Conservation (phyloP, 2,113 vertebrate genomes). For the Ochotona curzoniae region DNA sequence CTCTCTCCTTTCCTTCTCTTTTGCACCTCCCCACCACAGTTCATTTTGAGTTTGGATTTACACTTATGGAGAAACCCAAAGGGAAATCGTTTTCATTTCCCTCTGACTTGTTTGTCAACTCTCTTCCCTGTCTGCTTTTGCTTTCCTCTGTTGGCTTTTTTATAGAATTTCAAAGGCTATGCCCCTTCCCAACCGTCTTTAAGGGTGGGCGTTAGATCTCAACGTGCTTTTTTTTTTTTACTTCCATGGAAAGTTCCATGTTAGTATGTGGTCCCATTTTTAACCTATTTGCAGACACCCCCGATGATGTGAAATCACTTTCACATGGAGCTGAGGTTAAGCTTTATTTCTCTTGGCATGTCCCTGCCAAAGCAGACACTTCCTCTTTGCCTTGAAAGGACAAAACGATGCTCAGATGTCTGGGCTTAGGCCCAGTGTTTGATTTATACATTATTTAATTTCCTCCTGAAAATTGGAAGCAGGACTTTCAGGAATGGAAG, state of each 20-base stretch:
- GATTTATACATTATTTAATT: constrained; percentile 96
- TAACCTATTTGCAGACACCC: constrained; percentile 87
- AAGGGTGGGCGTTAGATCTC: constrained; percentile 77
- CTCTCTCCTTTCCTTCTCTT: not conserved
- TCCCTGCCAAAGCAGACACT: constrained; percentile 90
- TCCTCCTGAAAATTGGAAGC: constrained; percentile 93
- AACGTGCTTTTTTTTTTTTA: constrained; percentile 74
- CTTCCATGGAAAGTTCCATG: constrained; percentile 78
- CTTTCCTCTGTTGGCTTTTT: not conserved
- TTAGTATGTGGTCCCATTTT: constrained; percentile 86
- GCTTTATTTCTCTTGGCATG: constrained; percentile 94
- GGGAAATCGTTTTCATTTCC: not conserved
- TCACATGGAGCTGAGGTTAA: constrained; percentile 93
- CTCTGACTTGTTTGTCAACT: not conserved
- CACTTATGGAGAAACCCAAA: not conserved
- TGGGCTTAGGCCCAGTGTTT: constrained; percentile 87
- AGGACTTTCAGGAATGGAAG: constrained; percentile 88
- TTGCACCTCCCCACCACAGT: not conserved
- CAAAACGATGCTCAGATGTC: constrained; percentile 93
- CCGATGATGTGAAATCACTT: constrained; percentile 92
- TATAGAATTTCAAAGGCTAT: constrained; percentile 41
- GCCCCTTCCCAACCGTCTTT: constrained; percentile 50
- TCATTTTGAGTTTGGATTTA: not conserved
- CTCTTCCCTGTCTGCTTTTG: not conserved
- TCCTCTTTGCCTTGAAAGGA: constrained; percentile 92